Percentiles rank a stretch among this genome's conserved stretches.
Conservation (phyloP, 2,888 invertebrate species). For the Globia sparganii region DNA sequence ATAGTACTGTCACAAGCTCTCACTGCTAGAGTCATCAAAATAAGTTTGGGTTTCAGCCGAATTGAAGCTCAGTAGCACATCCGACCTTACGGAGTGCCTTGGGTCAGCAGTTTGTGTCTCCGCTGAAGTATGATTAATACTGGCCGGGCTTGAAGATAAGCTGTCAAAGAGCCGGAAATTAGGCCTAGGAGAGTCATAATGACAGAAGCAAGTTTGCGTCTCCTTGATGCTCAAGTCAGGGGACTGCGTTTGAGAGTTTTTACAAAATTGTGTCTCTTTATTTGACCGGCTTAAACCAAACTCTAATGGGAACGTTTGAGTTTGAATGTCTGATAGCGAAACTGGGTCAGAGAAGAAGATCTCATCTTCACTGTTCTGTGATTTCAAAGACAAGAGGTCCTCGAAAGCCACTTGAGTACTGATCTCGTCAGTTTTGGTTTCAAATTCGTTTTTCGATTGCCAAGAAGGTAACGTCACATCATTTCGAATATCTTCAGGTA, state of each 20-base stretch:
- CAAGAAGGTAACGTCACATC: conserved; percentile 79
- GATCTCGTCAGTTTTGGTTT: conserved; percentile 81
- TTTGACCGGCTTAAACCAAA: conserved; percentile 79
- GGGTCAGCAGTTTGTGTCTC: conserved; percentile 82
- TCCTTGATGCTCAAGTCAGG: conserved; percentile 84
- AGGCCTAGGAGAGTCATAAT: conserved; percentile 77
- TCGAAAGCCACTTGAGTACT: conserved; percentile 85
- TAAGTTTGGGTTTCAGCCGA: conserved; percentile 83
- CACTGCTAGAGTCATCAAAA: conserved; percentile 73
- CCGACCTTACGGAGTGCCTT: conserved; percentile 67
- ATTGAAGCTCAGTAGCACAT: conserved; percentile 78
- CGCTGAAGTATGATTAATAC: conserved; percentile 76
- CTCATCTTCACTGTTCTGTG: conserved; percentile 82
- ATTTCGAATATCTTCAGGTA: conserved; percentile 77
- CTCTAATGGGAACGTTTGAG: conserved; percentile 84
- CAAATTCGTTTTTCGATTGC: conserved; percentile 65
- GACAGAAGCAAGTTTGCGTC: conserved; percentile 84
- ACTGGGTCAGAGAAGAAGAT: conserved; percentile 82
- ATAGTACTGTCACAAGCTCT: conserved; percentile 69
- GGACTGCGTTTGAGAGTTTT: conserved; percentile 78
- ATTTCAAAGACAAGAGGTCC: conserved; percentile 80
- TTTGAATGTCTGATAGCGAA: conserved; percentile 84
- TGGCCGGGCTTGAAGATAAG: conserved; percentile 74
- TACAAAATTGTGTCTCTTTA: conserved; percentile 76
- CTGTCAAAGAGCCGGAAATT: conserved; percentile 77